Evolutionary conservation across 2,888 invertebrate species (phyloP).

Genomic region (Callosobruchus maculatus): DNA sequence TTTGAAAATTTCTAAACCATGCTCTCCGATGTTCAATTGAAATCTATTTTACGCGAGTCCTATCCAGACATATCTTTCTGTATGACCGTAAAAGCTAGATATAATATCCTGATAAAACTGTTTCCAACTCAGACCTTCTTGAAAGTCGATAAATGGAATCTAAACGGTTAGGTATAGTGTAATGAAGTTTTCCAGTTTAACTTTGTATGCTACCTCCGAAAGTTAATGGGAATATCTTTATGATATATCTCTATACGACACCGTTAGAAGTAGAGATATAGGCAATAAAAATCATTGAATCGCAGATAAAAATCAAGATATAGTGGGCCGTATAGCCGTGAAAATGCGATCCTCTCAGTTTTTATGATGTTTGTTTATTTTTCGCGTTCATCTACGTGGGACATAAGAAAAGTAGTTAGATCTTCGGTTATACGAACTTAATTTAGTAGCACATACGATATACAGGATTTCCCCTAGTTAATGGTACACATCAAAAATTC

Average conservation of each 20-base stretch:
- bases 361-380: neutral
- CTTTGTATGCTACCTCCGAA: neutral
- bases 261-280: neutral
- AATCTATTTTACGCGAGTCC: no score
- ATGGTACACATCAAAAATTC: no score
- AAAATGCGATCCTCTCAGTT: neutral
- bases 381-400: neutral
- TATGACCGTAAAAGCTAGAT: no score
- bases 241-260: neutral
- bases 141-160: neutral
- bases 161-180: neutral
- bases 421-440: no score
- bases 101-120: no score
- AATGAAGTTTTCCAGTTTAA: neutral
- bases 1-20: no score
- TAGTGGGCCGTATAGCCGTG: neutral
- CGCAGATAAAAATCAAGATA: neutral
- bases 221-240: neutral
- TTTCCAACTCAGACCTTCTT: neutral
- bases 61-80: no score
- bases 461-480: no score
- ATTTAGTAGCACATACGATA: no score
- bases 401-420: neutral
- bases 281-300: neutral
- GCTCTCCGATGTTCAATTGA: no score